Conservation (phyloP, 1,140 invertebrate genomes). For the Magallana ariakensis region DNA sequence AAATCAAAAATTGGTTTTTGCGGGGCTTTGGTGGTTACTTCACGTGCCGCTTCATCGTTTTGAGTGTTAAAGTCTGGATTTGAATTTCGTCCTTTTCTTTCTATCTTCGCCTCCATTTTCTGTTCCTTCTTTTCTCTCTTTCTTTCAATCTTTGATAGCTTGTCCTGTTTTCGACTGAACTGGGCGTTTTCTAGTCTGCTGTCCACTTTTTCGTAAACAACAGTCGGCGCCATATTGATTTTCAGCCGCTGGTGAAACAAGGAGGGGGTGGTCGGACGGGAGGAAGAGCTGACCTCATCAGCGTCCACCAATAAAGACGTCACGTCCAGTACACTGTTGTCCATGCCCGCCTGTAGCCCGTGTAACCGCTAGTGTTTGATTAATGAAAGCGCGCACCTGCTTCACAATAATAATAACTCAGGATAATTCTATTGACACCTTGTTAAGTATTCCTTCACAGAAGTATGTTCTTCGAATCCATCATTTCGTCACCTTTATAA, state of each 20-base stretch:
- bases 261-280: background rate
- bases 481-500: conserved; percentile 8
- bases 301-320: conserved; percentile 5
- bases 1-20: conserved; percentile 15
- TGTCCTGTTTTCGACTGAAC: background rate
- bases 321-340: background rate
- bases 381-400: background rate
- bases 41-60: background rate
- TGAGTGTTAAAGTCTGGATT: background rate
- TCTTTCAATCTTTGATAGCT: background rate
- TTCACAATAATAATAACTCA: too few species aligned
- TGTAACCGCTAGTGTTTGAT: background rate
- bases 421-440: background rate
- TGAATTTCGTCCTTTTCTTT: background rate
- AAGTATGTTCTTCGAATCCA: background rate
- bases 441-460: background rate
- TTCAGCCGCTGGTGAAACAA: background rate
- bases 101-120: background rate
- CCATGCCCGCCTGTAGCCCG: background rate
- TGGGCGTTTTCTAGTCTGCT: background rate
- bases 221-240: background rate
- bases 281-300: background rate
- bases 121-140: background rate
- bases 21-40: background rate
- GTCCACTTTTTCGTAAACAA: background rate